A percentile compares a stretch with the other conserved stretches of the same genome.
Conservation (phyloP, 2,113 vertebrate species). For the Paracanthobrama guichenoti region DNA sequence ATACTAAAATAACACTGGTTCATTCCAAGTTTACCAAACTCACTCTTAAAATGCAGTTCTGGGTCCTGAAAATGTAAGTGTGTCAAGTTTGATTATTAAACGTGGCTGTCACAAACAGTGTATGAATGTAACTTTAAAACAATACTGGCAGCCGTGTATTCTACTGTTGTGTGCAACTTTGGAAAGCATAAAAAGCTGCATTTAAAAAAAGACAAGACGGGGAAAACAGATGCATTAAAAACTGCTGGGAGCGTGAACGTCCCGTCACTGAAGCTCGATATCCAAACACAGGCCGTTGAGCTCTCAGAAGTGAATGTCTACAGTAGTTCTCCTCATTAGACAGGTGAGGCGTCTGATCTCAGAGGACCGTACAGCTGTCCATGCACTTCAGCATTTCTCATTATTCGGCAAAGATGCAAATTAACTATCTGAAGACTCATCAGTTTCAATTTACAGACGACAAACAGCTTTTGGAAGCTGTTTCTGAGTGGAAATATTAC, state of each 20-base stretch:
- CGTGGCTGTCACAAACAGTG: neutral
- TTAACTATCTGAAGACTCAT: constrained; percentile 7
- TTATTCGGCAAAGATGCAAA: neutral
- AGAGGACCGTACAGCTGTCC: constrained; percentile 4
- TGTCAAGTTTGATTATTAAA: neutral
- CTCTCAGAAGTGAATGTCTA: neutral
- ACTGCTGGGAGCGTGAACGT: neutral
- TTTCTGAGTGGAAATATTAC: neutral
- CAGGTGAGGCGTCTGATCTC: neutral
- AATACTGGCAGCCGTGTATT: neutral
- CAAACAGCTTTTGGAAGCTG: neutral
- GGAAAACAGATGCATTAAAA: neutral
- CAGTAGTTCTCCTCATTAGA: neutral
- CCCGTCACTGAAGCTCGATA: too few species aligned
- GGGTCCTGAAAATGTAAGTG: neutral
- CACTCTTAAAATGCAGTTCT: neutral
- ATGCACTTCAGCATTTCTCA: constrained; percentile 10
- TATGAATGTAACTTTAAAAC: neutral
- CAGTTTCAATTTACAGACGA: neutral
- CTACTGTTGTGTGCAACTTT: neutral
- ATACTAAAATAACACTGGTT: neutral
- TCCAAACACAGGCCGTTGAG: too few species aligned
- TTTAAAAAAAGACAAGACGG: neutral
- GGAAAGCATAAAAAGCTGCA: neutral
- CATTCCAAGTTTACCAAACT: neutral